phyloP scores from a whole-genome alignment of 2,888 invertebrate genomes.

The Sympetrum striolatum region DNA sequence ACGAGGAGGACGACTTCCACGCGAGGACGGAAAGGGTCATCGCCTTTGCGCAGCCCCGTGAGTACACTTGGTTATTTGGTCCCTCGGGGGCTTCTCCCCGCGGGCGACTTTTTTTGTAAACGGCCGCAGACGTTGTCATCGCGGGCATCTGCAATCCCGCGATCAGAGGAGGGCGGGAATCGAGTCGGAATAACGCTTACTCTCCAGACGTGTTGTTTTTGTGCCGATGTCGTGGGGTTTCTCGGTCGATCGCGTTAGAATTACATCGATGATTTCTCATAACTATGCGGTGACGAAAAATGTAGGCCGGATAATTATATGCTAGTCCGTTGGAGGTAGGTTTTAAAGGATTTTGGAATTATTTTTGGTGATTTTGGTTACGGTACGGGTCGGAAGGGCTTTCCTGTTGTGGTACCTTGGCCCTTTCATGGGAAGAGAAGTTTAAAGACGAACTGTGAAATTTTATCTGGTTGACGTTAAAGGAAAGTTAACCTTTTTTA shows the following conservation, averaged over 20 bases:
- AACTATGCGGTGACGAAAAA: constrained; percentile 8
- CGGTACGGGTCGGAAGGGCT: not conserved
- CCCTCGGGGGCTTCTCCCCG: not conserved
- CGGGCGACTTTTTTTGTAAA: not conserved
- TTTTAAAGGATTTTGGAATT: not conserved
- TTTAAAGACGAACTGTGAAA: not conserved
- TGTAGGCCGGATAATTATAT: not conserved
- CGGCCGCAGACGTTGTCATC: not conserved
- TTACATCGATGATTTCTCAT: not conserved
- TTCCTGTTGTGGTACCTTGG: not conserved
- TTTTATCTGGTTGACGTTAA: not conserved
- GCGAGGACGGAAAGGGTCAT: constrained; percentile 72
- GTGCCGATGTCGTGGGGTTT: constrained; percentile 30
- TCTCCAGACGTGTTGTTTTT: constrained; percentile 3
- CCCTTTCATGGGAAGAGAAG: not conserved
- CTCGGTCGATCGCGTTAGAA: constrained; percentile 25
- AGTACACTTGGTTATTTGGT: constrained; percentile 48
- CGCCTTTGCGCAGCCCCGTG: constrained; percentile 69
- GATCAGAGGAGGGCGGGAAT: not conserved
- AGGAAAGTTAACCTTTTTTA: too few species aligned
- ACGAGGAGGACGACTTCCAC: constrained; percentile 72
- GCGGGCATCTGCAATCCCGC: not conserved
- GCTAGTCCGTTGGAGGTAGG: not conserved
- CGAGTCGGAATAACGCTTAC: not conserved
- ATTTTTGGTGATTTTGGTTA: not conserved